These are phyloP conservation scores for Drymodes brunneopygia DNA, from an alignment of 2,113 vertebrate genomes.

Conservation along the genomic window DNA sequence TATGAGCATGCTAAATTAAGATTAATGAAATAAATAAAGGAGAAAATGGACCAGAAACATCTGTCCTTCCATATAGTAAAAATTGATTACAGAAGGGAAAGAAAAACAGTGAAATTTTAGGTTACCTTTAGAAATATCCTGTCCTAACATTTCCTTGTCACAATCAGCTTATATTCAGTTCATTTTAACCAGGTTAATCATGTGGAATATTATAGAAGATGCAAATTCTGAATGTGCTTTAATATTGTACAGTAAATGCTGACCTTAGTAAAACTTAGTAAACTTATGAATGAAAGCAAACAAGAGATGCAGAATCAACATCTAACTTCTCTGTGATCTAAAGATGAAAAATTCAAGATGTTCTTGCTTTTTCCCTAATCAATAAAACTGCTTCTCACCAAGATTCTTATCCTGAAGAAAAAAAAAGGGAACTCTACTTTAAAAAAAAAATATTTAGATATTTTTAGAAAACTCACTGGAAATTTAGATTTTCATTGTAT, in stretches of 20 bases:
- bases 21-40: not conserved
- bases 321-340: not conserved
- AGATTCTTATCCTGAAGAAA: not conserved
- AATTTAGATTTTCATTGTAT: not conserved
- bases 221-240: not conserved
- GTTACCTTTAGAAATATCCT: not conserved
- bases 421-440: not conserved
- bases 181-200: not conserved
- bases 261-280: not conserved
- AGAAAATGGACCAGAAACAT: not conserved
- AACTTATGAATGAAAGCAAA: not conserved
- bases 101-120: not conserved
- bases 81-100: not conserved
- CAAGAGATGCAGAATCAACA: not conserved
- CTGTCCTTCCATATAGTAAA: not conserved
- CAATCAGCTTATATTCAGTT: not conserved
- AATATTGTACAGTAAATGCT: not conserved
- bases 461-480: not conserved
- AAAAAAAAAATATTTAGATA: accelerated
- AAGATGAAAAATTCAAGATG: not conserved
- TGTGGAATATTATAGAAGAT: not conserved
- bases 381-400: not conserved
- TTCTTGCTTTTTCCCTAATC: not conserved
- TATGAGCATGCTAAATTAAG: not conserved
- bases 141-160: not conserved